These are phyloP conservation scores for Bufo gargarizans DNA, from an alignment of 2,113 vertebrate species.

Conservation along the genomic window DNA sequence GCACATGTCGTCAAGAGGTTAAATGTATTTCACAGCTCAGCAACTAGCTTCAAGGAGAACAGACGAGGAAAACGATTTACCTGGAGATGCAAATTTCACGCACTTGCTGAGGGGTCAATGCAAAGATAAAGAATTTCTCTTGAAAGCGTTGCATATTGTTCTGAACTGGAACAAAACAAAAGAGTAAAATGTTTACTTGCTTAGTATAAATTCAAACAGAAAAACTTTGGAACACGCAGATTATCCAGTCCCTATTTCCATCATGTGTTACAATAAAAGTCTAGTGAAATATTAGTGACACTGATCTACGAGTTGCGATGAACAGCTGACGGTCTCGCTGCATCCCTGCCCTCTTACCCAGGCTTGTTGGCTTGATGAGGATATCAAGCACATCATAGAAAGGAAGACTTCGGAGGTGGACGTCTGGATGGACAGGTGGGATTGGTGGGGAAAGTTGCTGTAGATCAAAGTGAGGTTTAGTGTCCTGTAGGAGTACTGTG, in stretches of 20 bases:
- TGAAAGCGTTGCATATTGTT: conserved; percentile 91
- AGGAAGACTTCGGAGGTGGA: conserved; percentile 90
- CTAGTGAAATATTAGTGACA: too few relatives aligned
- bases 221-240: too few relatives aligned
- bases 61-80: conserved; percentile 69
- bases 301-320: too few relatives aligned
- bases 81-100: conserved; percentile 97
- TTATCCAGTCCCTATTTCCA: too few relatives aligned
- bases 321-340: too few relatives aligned
- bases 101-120: conserved; percentile 96
- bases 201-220: neutral
- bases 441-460: conserved; percentile 85
- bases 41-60: too few relatives aligned
- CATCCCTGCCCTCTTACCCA: conserved; percentile 77
- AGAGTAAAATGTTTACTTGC: too few relatives aligned
- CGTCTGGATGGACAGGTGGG: conserved; percentile 93
- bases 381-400: conserved; percentile 96
- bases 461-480: conserved; percentile 85
- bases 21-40: too few relatives aligned
- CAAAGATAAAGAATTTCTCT: conserved; percentile 97
- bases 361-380: conserved; percentile 94
- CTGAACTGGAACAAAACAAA: conserved; percentile 72
- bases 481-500: conserved; percentile 74
- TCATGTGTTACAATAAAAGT: too few relatives aligned
- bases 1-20: too few relatives aligned